A percentile compares a stretch with the other conserved stretches of the same genome.
Conservation (phyloP, 2,888 invertebrate species). For the Unio delphinus region DNA sequence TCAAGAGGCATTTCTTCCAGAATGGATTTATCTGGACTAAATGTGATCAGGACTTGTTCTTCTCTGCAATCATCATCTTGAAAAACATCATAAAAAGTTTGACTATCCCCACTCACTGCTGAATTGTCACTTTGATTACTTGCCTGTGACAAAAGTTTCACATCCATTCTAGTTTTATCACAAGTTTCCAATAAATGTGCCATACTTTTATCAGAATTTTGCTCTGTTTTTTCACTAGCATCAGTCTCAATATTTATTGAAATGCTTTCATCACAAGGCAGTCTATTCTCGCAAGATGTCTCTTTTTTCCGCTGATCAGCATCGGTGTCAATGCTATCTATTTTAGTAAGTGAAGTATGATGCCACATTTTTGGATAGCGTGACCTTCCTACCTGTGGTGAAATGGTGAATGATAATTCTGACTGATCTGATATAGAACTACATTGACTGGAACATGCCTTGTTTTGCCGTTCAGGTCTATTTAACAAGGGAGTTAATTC, state of each 20-base stretch:
- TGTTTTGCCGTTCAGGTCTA: background rate
- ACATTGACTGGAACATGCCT: slow-evolving; percentile 5
- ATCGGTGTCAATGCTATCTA: slow-evolving; percentile 33
- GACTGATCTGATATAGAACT: background rate
- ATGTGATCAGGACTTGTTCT: slow-evolving; percentile 12
- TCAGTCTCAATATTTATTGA: too few species aligned
- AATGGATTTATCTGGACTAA: slow-evolving; percentile 19
- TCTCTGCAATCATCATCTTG: background rate
- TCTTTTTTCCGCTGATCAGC: slow-evolving; percentile 6
- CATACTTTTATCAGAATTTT: too few species aligned
- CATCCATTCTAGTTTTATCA: slow-evolving; percentile 3
- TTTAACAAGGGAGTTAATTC: slow-evolving; percentile 19
- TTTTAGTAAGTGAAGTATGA: slow-evolving; percentile 33
- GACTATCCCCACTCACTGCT: background rate
- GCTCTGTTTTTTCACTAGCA: too few species aligned
- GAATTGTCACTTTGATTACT: background rate
- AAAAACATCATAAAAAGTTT: background rate
- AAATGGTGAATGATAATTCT: background rate
- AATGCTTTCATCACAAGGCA: too few species aligned
- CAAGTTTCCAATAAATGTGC: too few species aligned
- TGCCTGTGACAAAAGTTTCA: slow-evolving; percentile 5
- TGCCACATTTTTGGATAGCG: background rate
- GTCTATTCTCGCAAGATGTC: too few species aligned
- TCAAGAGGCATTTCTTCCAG: slow-evolving; percentile 16
- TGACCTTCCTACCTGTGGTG: background rate